Conservation (phyloP, 1,140 invertebrate genomes). For the Eubasilissa regina region DNA sequence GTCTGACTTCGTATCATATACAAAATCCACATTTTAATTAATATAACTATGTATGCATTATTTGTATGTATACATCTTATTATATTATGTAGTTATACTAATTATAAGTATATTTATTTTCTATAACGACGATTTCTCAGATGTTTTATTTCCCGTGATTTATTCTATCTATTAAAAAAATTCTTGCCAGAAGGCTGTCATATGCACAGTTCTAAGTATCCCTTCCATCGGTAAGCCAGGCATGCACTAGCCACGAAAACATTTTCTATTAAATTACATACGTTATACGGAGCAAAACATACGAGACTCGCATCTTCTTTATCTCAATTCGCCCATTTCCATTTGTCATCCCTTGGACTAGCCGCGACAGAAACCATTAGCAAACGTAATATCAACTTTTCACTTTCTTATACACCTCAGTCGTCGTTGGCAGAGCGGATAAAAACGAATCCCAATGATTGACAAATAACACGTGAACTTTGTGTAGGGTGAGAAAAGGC, state of each 20-base stretch:
- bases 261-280: slow-evolving; percentile 32
- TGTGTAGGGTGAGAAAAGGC: not conserved
- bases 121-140: too few species aligned
- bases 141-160: slow-evolving; percentile 1
- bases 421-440: not conserved
- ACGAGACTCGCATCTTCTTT: not conserved
- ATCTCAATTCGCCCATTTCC: not conserved
- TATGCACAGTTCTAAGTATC: not conserved
- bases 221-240: not conserved
- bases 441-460: slow-evolving; percentile 22
- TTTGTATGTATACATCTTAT: too few species aligned
- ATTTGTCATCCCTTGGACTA: slow-evolving; percentile 24
- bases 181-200: not conserved
- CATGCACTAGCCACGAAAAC: slow-evolving; percentile 5
- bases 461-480: slow-evolving; percentile 12
- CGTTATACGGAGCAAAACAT: not conserved
- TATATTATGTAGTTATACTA: too few species aligned
- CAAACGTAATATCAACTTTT: slow-evolving; percentile 30
- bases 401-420: slow-evolving; percentile 29
- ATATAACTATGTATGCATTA: too few species aligned
- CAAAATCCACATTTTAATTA: too few species aligned
- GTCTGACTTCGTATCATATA: too few species aligned
- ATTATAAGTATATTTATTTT: too few species aligned
- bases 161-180: not conserved
- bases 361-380: slow-evolving; percentile 3